A percentile compares a stretch with the other conserved stretches of the same genome.
Conservation (phyloP, 2,113 vertebrate genomes). For the Trematocara nigrifrons region DNA sequence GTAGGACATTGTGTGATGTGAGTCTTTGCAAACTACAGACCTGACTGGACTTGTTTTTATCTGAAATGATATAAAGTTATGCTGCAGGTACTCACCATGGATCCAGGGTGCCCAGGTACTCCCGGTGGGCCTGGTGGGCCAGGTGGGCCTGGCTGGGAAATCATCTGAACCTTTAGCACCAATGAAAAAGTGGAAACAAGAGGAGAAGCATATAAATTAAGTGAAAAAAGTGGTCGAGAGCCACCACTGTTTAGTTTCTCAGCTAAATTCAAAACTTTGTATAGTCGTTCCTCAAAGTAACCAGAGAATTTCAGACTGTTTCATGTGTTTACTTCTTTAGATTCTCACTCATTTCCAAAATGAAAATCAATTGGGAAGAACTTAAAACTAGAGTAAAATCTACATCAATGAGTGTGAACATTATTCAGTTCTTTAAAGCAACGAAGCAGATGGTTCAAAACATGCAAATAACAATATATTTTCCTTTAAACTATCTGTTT, state of each 20-base stretch:
- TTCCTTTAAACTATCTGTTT: not conserved
- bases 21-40: not conserved
- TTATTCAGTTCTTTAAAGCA: not conserved
- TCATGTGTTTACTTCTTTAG: not conserved
- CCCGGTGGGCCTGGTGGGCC: constrained; percentile 78
- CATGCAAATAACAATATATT: not conserved
- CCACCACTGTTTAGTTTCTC: not conserved
- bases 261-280: not conserved
- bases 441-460: not conserved
- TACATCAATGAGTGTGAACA: not conserved
- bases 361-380: not conserved
- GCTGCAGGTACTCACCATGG: constrained; percentile 48
- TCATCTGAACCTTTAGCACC: constrained; percentile 77
- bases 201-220: not conserved
- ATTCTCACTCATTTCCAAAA: not conserved
- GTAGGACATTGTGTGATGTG: constrained; percentile 13
- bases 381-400: not conserved
- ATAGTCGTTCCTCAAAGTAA: not conserved
- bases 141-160: constrained; percentile 84
- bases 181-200: not conserved
- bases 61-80: not conserved
- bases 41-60: not conserved
- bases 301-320: not conserved
- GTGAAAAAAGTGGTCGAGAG: not conserved
- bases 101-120: constrained; percentile 68